Percentiles rank a stretch among this genome's conserved stretches.
These are phyloP conservation scores for Xenops minutus DNA, from an alignment of 2,797 vertebrate genomes.

Conservation along the genomic window DNA sequence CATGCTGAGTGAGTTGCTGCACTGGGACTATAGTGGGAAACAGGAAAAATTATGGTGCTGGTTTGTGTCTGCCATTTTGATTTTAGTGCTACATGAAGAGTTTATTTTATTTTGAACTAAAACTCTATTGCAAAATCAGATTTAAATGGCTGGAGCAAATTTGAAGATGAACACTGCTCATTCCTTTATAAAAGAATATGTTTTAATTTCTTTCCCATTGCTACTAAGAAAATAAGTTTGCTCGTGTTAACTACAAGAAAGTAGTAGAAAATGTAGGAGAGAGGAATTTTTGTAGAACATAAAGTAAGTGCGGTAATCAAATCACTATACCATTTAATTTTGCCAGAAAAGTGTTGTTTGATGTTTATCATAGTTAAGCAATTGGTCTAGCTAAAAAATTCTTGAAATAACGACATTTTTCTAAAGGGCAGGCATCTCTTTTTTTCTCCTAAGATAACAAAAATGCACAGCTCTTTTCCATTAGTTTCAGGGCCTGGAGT, in stretches of 20 bases:
- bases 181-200: not conserved
- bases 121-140: not conserved
- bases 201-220: conserved; percentile 18
- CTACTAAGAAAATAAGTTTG: not conserved
- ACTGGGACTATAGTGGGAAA: not conserved
- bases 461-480: not conserved
- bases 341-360: not conserved
- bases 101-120: not conserved
- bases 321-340: conserved; percentile 39
- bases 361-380: conserved; percentile 29
- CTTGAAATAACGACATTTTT: not conserved
- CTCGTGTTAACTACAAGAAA: not conserved
- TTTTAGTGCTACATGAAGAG: not conserved
- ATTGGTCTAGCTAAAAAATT: not conserved
- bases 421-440: not conserved
- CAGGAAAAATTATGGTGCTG: not conserved
- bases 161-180: not conserved
- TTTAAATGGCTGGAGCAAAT: not conserved
- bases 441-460: not conserved
- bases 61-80: conserved; percentile 31
- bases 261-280: conserved; percentile 31
- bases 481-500: not conserved
- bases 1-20: not conserved
- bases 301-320: conserved; percentile 10
- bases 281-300: conserved; percentile 45